phyloP scores from a whole-genome alignment of 2,113 vertebrate genomes.

The Hypanus sabinus region DNA sequence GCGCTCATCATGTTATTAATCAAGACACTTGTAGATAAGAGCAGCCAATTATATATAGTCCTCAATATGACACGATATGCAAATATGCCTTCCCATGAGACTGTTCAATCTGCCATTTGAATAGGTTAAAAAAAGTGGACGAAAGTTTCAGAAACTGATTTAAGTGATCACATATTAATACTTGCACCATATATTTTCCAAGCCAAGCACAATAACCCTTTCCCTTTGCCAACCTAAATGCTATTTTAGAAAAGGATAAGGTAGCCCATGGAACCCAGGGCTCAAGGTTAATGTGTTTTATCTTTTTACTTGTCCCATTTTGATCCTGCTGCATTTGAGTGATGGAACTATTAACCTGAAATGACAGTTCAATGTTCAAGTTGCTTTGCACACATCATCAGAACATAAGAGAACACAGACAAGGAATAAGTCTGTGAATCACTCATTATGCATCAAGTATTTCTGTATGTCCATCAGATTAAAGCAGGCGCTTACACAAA shows the following conservation, averaged over 20 bases:
- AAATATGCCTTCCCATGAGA: slow-evolving; percentile 6
- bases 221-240: background rate
- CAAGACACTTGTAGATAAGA: background rate
- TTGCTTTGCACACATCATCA: slow-evolving; percentile 16
- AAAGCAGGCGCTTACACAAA: slow-evolving; percentile 15
- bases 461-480: slow-evolving; percentile 16
- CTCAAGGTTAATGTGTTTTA: slow-evolving; percentile 34
- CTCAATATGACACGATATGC: background rate
- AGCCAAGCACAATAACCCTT: background rate
- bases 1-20: background rate
- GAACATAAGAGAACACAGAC: background rate
- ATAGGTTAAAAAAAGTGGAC: background rate
- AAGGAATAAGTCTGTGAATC: slow-evolving; percentile 25
- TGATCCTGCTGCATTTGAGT: slow-evolving; percentile 10
- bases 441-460: slow-evolving; percentile 24
- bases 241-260: background rate
- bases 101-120: background rate
- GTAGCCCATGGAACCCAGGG: background rate
- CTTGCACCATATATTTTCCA: background rate
- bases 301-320: slow-evolving; percentile 2
- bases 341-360: slow-evolving; percentile 21
- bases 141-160: background rate
- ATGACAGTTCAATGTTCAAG: slow-evolving; percentile 30
- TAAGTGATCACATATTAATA: background rate
- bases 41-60: background rate